Percentiles rank a stretch among this genome's conserved stretches.
These are phyloP conservation scores for Achlya flavicornis DNA, from an alignment of 2,888 invertebrate species.

Conservation along the genomic window DNA sequence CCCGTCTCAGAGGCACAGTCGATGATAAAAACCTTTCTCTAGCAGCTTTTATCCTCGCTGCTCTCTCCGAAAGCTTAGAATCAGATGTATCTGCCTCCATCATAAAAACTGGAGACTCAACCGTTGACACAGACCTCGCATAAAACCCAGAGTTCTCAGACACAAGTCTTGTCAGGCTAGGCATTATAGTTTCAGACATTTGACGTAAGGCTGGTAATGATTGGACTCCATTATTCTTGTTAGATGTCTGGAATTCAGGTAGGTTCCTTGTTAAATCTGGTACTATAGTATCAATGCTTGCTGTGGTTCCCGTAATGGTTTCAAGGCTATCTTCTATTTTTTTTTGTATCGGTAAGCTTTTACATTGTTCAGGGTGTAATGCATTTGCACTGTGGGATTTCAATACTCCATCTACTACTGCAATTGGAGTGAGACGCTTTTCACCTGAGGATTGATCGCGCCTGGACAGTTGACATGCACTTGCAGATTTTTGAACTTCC, in stretches of 20 bases:
- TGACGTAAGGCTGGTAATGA: constrained; percentile 58
- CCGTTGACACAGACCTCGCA: constrained; percentile 64
- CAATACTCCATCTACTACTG: constrained; percentile 64
- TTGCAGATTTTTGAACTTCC: constrained; percentile 87
- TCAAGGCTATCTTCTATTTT: constrained; percentile 65
- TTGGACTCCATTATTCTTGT: constrained; percentile 26
- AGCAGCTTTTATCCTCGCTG: constrained; percentile 86
- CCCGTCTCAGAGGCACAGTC: constrained; percentile 69
- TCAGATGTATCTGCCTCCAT: constrained; percentile 48
- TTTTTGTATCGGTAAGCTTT: constrained; percentile 28
- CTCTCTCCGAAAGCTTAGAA: constrained; percentile 75
- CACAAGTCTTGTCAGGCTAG: constrained; percentile 60
- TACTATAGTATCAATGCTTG: constrained; percentile 71
- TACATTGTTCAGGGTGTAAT: constrained; percentile 61
- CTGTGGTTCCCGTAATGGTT: constrained; percentile 55
- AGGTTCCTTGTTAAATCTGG: constrained; percentile 52
- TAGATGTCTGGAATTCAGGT: constrained; percentile 37
- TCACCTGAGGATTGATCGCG: constrained; percentile 64
- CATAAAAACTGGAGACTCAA: constrained; percentile 45
- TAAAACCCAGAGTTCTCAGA: constrained; percentile 57
- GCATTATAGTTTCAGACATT: constrained; percentile 61
- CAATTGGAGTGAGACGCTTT: constrained; percentile 56
- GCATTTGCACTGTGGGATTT: constrained; percentile 78
- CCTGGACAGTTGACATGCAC: constrained; percentile 80
- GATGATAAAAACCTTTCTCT: constrained; percentile 88